phyloP scores from a whole-genome alignment of 2,888 invertebrate genomes.

The Pseudanteris insignis region DNA sequence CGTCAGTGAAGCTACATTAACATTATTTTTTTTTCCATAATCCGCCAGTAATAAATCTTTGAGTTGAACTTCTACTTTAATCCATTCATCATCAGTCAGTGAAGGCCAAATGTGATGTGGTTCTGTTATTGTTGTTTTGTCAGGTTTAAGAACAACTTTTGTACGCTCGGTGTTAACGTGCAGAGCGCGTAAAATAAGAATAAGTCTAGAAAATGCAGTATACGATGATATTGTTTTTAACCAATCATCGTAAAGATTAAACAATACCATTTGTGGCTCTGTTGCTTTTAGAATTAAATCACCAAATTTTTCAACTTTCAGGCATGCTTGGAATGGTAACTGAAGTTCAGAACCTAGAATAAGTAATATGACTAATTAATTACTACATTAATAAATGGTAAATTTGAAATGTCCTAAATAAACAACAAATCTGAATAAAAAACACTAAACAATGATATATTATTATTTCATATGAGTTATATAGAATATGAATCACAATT shows the following conservation, averaged over 20 bases:
- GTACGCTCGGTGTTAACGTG: constrained; percentile 99
- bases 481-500: too few relatives aligned
- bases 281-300: constrained; percentile 98
- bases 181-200: constrained; percentile 93
- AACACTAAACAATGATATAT: too few relatives aligned
- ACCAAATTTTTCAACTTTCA: constrained; percentile 99
- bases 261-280: constrained; percentile 99
- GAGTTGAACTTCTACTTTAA: constrained; percentile 97
- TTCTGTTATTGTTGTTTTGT: constrained; percentile 98
- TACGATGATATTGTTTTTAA: constrained; percentile 99
- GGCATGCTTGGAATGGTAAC: constrained; percentile 97
- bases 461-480: too few relatives aligned
- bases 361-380: too few relatives aligned
- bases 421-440: too few relatives aligned
- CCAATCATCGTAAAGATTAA: constrained; percentile 99
- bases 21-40: constrained; percentile 99
- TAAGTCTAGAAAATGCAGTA: constrained; percentile 92
- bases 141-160: constrained; percentile 97
- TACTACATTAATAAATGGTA: too few relatives aligned
- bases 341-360: constrained; percentile 87
- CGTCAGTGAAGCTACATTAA: constrained; percentile 97
- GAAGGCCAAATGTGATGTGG: constrained; percentile 99
- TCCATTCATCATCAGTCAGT: constrained; percentile 98
- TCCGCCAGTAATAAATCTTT: constrained; percentile 99
- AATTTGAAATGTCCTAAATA: too few relatives aligned